Evolutionary conservation across 2,797 vertebrate species (phyloP).

Genomic region (Epinephelus awoara): DNA sequence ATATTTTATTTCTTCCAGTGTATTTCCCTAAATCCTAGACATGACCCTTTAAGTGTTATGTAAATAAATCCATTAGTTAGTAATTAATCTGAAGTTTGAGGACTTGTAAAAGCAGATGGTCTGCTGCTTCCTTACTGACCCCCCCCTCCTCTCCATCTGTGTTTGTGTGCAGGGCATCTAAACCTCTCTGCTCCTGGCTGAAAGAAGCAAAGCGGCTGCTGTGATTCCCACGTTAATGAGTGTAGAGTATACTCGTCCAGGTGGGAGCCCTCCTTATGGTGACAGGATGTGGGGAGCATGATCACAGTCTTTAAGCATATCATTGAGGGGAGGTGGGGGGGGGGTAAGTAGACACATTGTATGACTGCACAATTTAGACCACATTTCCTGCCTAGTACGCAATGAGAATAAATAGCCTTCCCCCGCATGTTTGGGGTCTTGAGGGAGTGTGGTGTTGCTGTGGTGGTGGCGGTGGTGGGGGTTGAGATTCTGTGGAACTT

Average conservation of each 20-base stretch:
- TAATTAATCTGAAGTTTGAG: conserved; percentile 36
- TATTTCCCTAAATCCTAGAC: too few species aligned
- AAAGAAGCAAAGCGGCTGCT: conserved; percentile 54
- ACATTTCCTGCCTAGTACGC: conserved; percentile 70
- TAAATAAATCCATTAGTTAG: conserved; percentile 36
- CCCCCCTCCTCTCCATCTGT: conserved; percentile 48
- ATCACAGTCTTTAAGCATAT: conserved; percentile 62
- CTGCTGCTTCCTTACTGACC: conserved; percentile 34
- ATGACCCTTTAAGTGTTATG: neutral
- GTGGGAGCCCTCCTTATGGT: conserved; percentile 68
- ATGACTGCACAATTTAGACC: conserved; percentile 67
- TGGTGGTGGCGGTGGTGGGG: neutral
- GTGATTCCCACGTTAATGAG: conserved; percentile 68
- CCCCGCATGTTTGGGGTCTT: conserved; percentile 44
- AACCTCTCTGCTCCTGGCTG: conserved; percentile 25
- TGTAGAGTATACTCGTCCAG: conserved; percentile 55
- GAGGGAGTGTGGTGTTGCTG: conserved; percentile 45
- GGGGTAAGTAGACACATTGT: conserved; percentile 61
- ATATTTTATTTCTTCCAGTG: conserved; percentile 14
- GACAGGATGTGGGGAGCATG: conserved; percentile 72
- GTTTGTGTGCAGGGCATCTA: conserved; percentile 53
- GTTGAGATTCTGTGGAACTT: conserved; percentile 18
- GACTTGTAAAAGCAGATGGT: conserved; percentile 58
- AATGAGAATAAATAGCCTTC: conserved; percentile 72
- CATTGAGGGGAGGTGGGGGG: conserved; percentile 32